Evolutionary conservation across 2,113 vertebrate species (phyloP), one percentile per base, ranked within the genome.

Genomic region (Gavialis gangeticus): DNA sequence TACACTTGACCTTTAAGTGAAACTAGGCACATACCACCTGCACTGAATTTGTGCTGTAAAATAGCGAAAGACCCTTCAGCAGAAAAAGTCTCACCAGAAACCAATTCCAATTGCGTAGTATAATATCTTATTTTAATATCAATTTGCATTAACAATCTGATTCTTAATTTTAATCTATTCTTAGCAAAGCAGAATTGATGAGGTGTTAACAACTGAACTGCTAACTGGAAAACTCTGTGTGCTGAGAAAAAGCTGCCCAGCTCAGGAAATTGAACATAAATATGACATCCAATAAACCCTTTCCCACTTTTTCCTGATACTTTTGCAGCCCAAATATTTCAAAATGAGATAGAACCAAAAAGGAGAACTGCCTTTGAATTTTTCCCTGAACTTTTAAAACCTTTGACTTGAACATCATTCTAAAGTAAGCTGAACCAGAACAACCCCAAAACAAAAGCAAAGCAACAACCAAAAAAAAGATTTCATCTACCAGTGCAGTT

Each of bases 21-120:
- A 96, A 92, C 92, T 93, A 94, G 82, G 93, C 83, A 78, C 90
- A 77, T 92, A 93, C 94, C 95, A 95, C 95, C 96, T 97, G 96
- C 88, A 96, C 90, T 90, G 89, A 94, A 90, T 91, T 83, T 82
- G 10, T 10, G 90, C 90, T 94, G 86, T 94, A 96, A 96, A 46
- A 95, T 82, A 94, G 69, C 63, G 82, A 4, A 69, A 34, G 30
- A 34, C 17, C 34, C 24, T 71, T 89, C 7, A 22, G 92, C 63
- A 94, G 92, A 90, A 87, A 76, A 71, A 91, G 62, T 30, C 88
- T 94, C 79, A 25, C 84, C 85, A 77, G 84, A 94, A 94, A 94
- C 92, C 67, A 96, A 95, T 85, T 64, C 84, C 84, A 90, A 86
- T 90, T 94, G 73, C 67, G 30, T 76, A 73, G 79, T 25, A 90